Base-by-base conservation (phyloP, 2,888 invertebrate species). In the Leistus spinibarbis region DNA sequence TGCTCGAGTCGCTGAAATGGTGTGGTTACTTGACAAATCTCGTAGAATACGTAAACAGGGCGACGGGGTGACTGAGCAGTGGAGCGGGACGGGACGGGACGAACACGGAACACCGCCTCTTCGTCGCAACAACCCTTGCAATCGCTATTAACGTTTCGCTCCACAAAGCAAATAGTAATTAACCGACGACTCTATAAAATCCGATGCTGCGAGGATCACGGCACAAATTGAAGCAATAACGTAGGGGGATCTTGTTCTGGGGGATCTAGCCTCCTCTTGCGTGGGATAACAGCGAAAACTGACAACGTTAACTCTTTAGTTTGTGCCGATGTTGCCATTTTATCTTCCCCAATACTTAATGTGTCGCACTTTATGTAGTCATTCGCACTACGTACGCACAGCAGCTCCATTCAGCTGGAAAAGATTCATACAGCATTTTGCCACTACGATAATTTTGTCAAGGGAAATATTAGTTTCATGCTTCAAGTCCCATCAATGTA, bases 131-230 rank as follows among this genome's bases (percentile, higher is more conserved):
- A 4, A 20, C 63, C 63, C 22, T 17, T 63, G 23, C 63, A 20
- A 63, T 22, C 63, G 24, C 56, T 67, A 62, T 57, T 57, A 16
- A 53, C 70, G 63, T 70, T 63, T 63, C 53, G 23, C 63, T 20
- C 54, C 70, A 62, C 63, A 63, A 63, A 70, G 63, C 70, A 70
- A 70, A 70, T 54, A 70, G 70, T 70, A 70, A 63, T 70, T 70
- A 70, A 70, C 63, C 53, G n/a, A 10, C 19, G 10, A 60, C 60
- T 60, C 60, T 60, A 60, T 60, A 60, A 60, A 60, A 60, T 60
- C 60, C 40, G 40, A 40, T 40, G 40, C 40, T 40, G 40, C 7
- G 13, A 40, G 40, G 40, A 10, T 40, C 40, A 40, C 1, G 40
- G 40, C 40, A 40, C 40, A 40, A 40, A 40, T 40, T 40, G 40